Evolutionary conservation across 2,113 vertebrate species (phyloP), one percentile per base, ranked within the genome.

Genomic region (Danionella cerebrum): DNA sequence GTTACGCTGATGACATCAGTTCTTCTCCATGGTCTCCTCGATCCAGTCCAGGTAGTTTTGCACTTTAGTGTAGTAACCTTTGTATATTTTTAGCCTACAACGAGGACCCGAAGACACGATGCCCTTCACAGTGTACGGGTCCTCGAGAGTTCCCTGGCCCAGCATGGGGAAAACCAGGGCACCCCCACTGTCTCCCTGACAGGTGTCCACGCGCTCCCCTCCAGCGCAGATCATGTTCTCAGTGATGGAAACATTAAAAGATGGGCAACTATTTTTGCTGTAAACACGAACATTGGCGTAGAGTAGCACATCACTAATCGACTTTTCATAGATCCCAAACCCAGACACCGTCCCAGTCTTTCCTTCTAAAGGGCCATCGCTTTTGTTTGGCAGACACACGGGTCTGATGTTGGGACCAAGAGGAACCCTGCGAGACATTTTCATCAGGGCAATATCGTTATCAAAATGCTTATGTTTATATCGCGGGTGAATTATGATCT

Each of bases 141-240:
- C 24, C 0, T 48, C 6, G 11, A 6, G 8, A 31, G 60, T 69
- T 1, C 14, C 57, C 0, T 8, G 1, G 4, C 75, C 60, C 60
- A 87, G 6, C 14, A 14, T 48, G 0, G 85, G 88, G 12, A 50
- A 4, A 91, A 4, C 87, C 89, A 42, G 89, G 90, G 0, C 89
- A 2, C 95, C 90, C 0, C 92, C 92, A 0, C 91, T 92, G 45
- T 94, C 92, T 22, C 92, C 92, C 11, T 86, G 19, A 75, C 92
- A 94, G 0, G 91, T 92, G 80, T 94, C 92, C 7, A 90, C 87
- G 9, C 86, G 86, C 0, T 90, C 90, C 75, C 87, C 90, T 21
- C 92, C 91, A 0, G 92, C 92, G 0, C 92, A 94, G 84, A 94
- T 93, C 92, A 94, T 94, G 74, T 93, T 94, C 66, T 91, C 87